These are phyloP conservation scores for Parnassius smintheus DNA, from an alignment of 2,888 invertebrate species.

Conservation along the genomic window DNA sequence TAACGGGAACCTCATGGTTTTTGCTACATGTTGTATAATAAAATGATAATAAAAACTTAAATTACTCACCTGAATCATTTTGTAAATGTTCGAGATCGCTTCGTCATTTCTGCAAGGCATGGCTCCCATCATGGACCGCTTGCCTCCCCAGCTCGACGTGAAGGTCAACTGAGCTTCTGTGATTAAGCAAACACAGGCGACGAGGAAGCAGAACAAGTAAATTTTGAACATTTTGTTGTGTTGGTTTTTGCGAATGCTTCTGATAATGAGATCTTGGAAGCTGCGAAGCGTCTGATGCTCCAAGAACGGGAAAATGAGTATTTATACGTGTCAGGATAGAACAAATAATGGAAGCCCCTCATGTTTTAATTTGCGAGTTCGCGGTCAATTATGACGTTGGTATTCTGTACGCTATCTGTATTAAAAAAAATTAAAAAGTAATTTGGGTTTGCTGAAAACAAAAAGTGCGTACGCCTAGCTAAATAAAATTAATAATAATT, in stretches of 20 bases:
- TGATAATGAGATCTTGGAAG: slow-evolving; percentile 2
- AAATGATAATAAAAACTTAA: too few species aligned
- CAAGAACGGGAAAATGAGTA: slow-evolving; percentile 18
- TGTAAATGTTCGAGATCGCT: slow-evolving; percentile 56
- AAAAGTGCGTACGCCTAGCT: slow-evolving; percentile 4
- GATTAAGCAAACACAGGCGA: slow-evolving; percentile 50
- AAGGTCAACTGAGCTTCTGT: slow-evolving; percentile 78
- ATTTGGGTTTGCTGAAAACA: slow-evolving; percentile 14
- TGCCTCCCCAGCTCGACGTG: slow-evolving; percentile 79
- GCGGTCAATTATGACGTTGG: slow-evolving; percentile 30
- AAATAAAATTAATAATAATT: neutral
- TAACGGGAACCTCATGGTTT: too few species aligned
- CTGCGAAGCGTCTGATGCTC: slow-evolving; percentile 34
- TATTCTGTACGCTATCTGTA: slow-evolving; percentile 20
- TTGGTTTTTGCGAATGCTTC: neutral
- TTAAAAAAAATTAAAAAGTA: slow-evolving; percentile 16
- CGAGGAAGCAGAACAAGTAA: slow-evolving; percentile 45
- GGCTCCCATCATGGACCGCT: slow-evolving; percentile 52
- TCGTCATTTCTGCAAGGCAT: slow-evolving; percentile 63
- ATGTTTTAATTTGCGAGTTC: slow-evolving; percentile 34
- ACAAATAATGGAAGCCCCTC: slow-evolving; percentile 46
- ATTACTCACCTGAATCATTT: slow-evolving; percentile 61
- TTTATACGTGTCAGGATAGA: slow-evolving; percentile 40
- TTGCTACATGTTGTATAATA: too few species aligned
- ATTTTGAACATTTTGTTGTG: slow-evolving; percentile 49